phyloP scores from a whole-genome alignment of 2,888 invertebrate genomes.

The Ephialtes manifestator region DNA sequence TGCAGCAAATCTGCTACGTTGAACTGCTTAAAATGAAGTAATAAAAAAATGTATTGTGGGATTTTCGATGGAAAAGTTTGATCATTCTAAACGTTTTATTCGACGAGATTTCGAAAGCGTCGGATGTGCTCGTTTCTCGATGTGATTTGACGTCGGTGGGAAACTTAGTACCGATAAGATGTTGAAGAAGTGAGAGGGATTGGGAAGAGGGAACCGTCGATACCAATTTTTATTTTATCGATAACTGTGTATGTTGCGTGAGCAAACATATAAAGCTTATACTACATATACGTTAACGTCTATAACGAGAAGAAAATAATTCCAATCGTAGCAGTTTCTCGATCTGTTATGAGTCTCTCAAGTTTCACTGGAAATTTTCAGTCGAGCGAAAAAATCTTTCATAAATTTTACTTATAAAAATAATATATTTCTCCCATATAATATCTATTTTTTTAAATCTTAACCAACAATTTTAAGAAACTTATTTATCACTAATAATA shows the following conservation, averaged over 20 bases:
- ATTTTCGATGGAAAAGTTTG: conserved; percentile 7
- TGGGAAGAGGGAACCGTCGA: conserved; percentile 22
- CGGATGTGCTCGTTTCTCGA: conserved; percentile 53
- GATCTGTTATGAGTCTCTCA: neutral
- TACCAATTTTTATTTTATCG: conserved; percentile 35
- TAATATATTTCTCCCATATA: too few species aligned
- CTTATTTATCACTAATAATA: too few species aligned
- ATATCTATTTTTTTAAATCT: too few species aligned
- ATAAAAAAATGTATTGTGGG: neutral
- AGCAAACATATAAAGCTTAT: neutral
- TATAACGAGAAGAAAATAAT: conserved; percentile 23
- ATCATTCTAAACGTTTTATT: neutral
- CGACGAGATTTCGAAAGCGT: neutral
- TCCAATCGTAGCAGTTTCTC: conserved; percentile 7
- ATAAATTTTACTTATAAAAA: too few species aligned
- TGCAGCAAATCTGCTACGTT: too few species aligned
- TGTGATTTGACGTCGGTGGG: conserved; percentile 54
- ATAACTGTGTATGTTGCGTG: neutral
- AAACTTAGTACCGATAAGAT: conserved; percentile 50
- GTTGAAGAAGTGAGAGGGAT: conserved; percentile 23
- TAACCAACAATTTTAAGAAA: too few species aligned
- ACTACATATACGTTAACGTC: conserved; percentile 17
- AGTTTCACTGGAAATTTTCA: conserved; percentile 8
- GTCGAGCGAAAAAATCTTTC: neutral
- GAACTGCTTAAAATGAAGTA: neutral